phyloP scores from a whole-genome alignment of 2,113 vertebrate genomes.

The Triplophysa rosa region DNA sequence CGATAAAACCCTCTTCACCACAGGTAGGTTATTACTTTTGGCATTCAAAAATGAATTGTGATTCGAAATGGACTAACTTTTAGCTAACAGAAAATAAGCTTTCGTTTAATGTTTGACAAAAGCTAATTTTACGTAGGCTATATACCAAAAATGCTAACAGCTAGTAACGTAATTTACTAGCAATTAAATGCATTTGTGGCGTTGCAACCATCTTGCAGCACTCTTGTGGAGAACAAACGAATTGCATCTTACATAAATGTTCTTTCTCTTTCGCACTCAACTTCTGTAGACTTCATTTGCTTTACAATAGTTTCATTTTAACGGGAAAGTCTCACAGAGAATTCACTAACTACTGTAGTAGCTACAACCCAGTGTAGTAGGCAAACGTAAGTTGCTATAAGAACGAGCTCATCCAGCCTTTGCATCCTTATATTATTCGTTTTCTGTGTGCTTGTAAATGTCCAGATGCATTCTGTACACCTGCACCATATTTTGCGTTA shows the following conservation, averaged over 20 bases:
- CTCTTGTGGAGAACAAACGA: background rate
- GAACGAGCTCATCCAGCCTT: background rate
- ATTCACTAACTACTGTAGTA: background rate
- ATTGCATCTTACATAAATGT: background rate
- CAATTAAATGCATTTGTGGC: background rate
- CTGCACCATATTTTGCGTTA: background rate
- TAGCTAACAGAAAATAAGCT: background rate
- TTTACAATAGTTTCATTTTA: background rate
- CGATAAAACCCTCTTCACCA: background rate
- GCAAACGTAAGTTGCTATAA: background rate
- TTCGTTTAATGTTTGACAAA: background rate
- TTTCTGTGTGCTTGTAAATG: background rate
- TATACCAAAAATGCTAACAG: background rate
- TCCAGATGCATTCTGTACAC: background rate
- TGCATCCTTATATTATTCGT: background rate
- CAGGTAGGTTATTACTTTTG: constrained; percentile 18
- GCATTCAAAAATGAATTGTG: background rate
- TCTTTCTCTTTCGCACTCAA: background rate
- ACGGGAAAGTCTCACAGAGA: background rate
- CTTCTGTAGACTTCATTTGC: constrained; percentile 1
- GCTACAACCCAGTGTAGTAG: too few species aligned
- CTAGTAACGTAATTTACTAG: background rate
- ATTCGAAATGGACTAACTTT: background rate
- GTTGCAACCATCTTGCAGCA: background rate
- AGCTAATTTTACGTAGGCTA: too few species aligned